Evolutionary conservation across 2,113 vertebrate species (phyloP).

Genomic region (Cinclus cinclus): DNA sequence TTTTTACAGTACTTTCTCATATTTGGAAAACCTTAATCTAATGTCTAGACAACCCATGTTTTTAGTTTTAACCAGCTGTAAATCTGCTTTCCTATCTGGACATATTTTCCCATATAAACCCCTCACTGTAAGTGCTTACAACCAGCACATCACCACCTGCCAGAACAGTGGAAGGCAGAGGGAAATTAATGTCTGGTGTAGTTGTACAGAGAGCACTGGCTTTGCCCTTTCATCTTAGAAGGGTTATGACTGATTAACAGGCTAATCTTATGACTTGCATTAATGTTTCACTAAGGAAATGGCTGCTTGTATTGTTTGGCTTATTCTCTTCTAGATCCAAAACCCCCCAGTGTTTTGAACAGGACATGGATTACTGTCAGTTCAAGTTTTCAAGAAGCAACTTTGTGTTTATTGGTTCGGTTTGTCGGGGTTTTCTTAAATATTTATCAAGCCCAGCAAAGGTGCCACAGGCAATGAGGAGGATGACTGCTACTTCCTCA

Average conservation of each 20-base stretch:
- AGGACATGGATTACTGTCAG: background rate
- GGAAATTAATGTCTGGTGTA: background rate
- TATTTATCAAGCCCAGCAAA: background rate
- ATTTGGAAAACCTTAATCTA: background rate
- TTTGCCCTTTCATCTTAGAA: background rate
- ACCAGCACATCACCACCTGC: background rate
- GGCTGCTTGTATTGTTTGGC: background rate
- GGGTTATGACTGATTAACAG: background rate
- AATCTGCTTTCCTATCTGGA: background rate
- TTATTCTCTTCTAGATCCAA: background rate
- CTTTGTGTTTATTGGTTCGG: background rate
- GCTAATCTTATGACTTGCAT: background rate
- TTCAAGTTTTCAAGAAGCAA: background rate
- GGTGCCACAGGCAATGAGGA: background rate
- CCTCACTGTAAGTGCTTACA: background rate
- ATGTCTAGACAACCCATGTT: background rate
- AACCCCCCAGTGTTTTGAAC: fast-evolving
- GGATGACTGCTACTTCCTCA: background rate
- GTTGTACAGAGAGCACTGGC: background rate
- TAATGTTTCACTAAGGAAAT: background rate
- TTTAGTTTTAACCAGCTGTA: background rate
- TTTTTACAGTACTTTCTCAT: background rate
- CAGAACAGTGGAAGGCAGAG: background rate
- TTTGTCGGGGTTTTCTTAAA: background rate
- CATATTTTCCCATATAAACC: background rate